Conservation (phyloP, 2,797 vertebrate genomes). For the Acrossocheilus wenchowensis region DNA sequence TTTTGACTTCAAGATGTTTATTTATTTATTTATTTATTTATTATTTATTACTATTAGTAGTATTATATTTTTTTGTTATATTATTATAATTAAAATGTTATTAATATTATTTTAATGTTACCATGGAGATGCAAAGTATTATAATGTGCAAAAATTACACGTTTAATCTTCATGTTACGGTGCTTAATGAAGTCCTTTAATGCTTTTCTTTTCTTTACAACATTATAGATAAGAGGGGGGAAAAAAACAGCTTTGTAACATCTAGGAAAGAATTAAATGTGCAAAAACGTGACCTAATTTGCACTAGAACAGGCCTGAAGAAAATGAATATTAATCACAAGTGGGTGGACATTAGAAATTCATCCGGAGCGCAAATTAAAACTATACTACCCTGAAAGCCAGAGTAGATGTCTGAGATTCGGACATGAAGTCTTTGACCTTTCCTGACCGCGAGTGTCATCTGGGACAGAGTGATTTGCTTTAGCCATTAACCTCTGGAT, state of each 20-base stretch:
- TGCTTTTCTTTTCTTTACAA: not conserved
- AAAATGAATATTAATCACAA: not conserved
- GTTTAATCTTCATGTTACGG: not conserved
- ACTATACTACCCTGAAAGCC: slow-evolving; percentile 23
- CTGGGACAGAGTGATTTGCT: slow-evolving; percentile 46
- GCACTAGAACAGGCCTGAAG: not conserved
- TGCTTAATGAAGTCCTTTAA: not conserved
- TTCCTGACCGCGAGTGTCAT: slow-evolving; percentile 9
- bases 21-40: too few relatives aligned
- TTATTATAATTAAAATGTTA: too few relatives aligned
- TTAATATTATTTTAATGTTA: too few relatives aligned
- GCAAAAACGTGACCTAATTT: too few relatives aligned
- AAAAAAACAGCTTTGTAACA: not conserved
- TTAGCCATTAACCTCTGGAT: slow-evolving; percentile 49
- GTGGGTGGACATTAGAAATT: not conserved
- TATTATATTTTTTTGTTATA: not conserved
- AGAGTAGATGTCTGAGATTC: slow-evolving; percentile 49
- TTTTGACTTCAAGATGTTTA: too few relatives aligned
- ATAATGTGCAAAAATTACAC: not conserved
- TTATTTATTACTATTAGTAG: too few relatives aligned
- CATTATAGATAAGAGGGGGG: too few relatives aligned
- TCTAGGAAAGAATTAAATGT: not conserved
- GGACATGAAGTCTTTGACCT: not conserved
- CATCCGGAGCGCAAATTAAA: not conserved
- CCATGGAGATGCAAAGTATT: not conserved